Percentiles rank a stretch among this genome's conserved stretches.
Evolutionary conservation across 2,797 vertebrate genomes (phyloP).

Genomic region (Takifugu ocellatus): DNA sequence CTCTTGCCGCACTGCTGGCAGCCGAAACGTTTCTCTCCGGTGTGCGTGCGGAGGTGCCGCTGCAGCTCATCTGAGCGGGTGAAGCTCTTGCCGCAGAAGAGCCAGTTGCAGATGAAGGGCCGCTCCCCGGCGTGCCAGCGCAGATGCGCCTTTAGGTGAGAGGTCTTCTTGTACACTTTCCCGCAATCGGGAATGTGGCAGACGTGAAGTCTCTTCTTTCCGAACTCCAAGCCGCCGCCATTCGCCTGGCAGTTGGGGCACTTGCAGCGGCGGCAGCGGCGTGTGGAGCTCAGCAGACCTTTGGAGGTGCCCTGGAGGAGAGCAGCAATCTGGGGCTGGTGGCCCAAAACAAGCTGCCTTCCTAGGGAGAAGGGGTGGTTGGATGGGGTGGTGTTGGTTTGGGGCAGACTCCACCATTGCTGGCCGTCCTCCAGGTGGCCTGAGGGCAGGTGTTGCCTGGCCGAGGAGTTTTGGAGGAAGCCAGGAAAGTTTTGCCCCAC

Average conservation of each 20-base stretch:
- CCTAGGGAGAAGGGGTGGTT: conserved; percentile 79
- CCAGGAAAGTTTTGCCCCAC: conserved; percentile 80
- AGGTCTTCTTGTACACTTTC: conserved; percentile 87
- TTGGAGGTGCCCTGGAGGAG: conserved; percentile 84
- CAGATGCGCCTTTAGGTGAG: conserved; percentile 85
- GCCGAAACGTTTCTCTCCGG: conserved; percentile 86
- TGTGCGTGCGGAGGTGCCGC: conserved; percentile 86
- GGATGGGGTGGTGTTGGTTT: conserved; percentile 66
- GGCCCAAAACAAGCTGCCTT: conserved; percentile 80
- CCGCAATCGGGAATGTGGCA: conserved; percentile 86
- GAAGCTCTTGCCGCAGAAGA: conserved; percentile 85
- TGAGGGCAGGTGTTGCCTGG: conserved; percentile 73
- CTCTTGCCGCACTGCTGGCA: conserved; percentile 85
- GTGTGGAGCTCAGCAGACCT: conserved; percentile 79
- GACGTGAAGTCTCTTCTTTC: conserved; percentile 85
- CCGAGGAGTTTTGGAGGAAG: conserved; percentile 78
- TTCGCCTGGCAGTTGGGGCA: conserved; percentile 85
- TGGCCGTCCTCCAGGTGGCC: conserved; percentile 78
- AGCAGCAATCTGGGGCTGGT: conserved; percentile 84
- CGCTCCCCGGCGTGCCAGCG: conserved; percentile 86
- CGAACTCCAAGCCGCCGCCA: conserved; percentile 73
- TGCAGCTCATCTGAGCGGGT: conserved; percentile 87
- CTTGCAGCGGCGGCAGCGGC: conserved; percentile 84
- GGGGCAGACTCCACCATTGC: conserved; percentile 87
- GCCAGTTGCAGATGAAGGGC: conserved; percentile 86